Evolutionary conservation across 2,797 vertebrate genomes (phyloP), one percentile per base, ranked within the genome.

Genomic region (Ptychadena robeensis): DNA sequence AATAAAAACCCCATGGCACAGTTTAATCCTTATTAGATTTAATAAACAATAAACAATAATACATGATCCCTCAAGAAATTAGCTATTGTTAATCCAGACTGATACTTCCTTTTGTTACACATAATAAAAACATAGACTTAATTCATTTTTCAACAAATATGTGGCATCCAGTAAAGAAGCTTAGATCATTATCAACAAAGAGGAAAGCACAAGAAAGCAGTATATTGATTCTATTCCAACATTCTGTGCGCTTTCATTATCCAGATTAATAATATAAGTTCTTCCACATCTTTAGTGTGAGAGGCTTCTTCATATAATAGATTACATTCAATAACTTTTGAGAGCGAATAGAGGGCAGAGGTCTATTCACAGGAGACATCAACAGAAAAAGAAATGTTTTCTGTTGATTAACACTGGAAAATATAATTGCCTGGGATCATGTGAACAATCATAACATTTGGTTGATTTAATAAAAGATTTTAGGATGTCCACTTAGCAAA

Each of bases 271-370:
- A 73, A 73, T 32, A 73, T 73, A 73, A 73, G 71, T 48, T 34
- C 30, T 57, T 22, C 9, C 71, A 73, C 44, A 12, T 73, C 71
- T 73, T 73, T 44, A 5, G 37, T 34, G 35, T 48, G 34, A 72
- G 78, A 72, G 78, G 78, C 22, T 35, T 34, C 68, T 72, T 30
- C 57, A 72, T 61, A n/a, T 64, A 64, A 80, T 64, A 30, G 53
- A 80, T 80, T 72, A 44, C 15, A 79, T 63, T 72, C 67, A 71
- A 64, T 57, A 80, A 34, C 67, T 53, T 15, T 27, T 80, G 32
- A 61, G 28, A 61, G 53, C 53, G 31, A 53, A 38, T 69, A 34
- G 53, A 38, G 57, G 53, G 25, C 68, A 59, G 37, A 44, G 37
- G 44, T 25, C 12, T 80, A 35, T n/a, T 40, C 57, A 69, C 66